A percentile compares a stretch with the other conserved stretches of the same genome.
Evolutionary conservation across 2,113 vertebrate genomes (phyloP).

Genomic region (Sciurus niger): DNA sequence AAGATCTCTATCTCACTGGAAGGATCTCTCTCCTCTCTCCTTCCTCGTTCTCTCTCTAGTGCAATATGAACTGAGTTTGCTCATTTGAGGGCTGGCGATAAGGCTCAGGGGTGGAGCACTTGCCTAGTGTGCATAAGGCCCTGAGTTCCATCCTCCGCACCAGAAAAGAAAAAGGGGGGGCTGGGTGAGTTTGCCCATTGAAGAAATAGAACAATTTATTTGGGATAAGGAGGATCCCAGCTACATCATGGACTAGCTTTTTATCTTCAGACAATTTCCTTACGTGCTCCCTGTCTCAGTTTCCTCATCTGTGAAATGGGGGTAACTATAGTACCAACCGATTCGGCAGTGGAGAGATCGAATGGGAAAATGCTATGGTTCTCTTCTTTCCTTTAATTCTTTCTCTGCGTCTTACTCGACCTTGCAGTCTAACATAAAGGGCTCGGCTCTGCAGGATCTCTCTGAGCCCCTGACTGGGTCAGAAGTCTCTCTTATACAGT

Average conservation of each 20-base stretch:
- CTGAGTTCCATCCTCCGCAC: no score
- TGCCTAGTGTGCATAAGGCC: no score
- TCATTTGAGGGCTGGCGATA: not conserved
- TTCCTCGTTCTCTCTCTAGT: not conserved
- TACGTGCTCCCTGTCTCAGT: not conserved
- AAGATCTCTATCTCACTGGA: not conserved
- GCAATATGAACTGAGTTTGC: not conserved
- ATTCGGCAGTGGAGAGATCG: not conserved
- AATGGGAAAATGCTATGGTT: not conserved
- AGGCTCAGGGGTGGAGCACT: no score
- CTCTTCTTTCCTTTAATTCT: not conserved
- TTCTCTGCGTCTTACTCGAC: not conserved
- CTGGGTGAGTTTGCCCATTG: not conserved
- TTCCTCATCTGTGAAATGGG: not conserved
- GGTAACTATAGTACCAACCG: rapidly evolving
- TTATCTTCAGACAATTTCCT: not conserved
- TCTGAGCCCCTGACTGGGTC: not conserved
- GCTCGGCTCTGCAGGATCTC: not conserved
- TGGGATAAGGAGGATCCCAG: not conserved
- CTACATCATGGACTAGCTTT: not conserved
- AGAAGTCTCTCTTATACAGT: not conserved
- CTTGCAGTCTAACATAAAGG: not conserved
- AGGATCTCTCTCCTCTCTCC: not conserved
- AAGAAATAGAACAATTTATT: not conserved
- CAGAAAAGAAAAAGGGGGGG: no score